Percentiles rank a stretch among this genome's conserved stretches.
phyloP scores from a whole-genome alignment of 2,113 vertebrate genomes.

The Sus scrofa region T2T-Sscrofa CM000819.6:59176001-59176500 shows the following conservation, averaged over 20 bases:
- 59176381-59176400: no score
- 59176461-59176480: no score
- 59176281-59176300: slow-evolving; percentile 12
- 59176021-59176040: neutral
- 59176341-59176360: no score
- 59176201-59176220: neutral
- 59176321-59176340: no score
- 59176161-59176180: slow-evolving; percentile 23
- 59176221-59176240: slow-evolving; percentile 19
- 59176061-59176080: neutral
- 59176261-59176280: neutral
- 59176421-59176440: no score
- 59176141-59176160: neutral
- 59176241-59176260: slow-evolving; percentile 30
- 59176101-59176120: neutral
- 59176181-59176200: neutral
- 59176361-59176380: no score
- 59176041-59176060: neutral
- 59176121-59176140: slow-evolving; percentile 21
- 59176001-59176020: neutral
- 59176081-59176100: neutral
- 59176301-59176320: slow-evolving; percentile 47
- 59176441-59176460: no score
- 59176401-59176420: no score
- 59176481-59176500: no score